Base-by-base conservation (phyloP, 1,140 invertebrate genomes). In the Octopus sinensis region DNA sequence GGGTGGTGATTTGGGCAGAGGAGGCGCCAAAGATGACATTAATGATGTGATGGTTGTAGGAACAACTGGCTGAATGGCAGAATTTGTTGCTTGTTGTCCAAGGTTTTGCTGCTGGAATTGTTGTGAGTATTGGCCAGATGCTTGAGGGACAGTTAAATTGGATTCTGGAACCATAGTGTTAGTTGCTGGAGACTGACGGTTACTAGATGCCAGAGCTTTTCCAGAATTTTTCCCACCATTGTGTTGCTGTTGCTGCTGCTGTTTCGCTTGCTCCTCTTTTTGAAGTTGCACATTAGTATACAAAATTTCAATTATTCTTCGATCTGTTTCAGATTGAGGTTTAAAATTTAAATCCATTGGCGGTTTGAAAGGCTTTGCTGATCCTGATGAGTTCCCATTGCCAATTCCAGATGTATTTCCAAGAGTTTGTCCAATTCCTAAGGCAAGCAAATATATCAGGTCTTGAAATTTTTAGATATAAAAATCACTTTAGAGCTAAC, bases 311-410 rank as follows among this genome's bases (percentile, higher is more conserved):
- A 88, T 83, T 53, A 88, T 88, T 51, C 87, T 80, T 79, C 86
- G 82, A 43, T 88, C 87, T 12, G 87, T 88, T 80, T 88, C 87
- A 43, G 87, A 88, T 81, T 88, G 87, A 0, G 87, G 87, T 76
- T 85, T 87, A 73, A 85, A 85, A 54, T 86, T 84, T 17, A 88
- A 82, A 51, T 86, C 86, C 30, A 85, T 83, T 73, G 79, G 77
- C 68, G 78, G 78, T 52, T 76, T 80, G 13, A 52, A 54, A 9
- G 82, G 79, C 43, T 77, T 77, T 79, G 76, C 76, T 71, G 52
- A 77, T 54, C 78, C 78, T 76, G 71, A 5, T 54, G 78, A 78
- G 53, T 54, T 71, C 6, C 68, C 78, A 73, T n/a, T 71, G 30
- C 68, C 68, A 13, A 73, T 73, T n/a, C 68, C 68, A 73, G 68